phyloP scores from a whole-genome alignment of 2,797 vertebrate genomes.

The Xenentodon cancila region DNA sequence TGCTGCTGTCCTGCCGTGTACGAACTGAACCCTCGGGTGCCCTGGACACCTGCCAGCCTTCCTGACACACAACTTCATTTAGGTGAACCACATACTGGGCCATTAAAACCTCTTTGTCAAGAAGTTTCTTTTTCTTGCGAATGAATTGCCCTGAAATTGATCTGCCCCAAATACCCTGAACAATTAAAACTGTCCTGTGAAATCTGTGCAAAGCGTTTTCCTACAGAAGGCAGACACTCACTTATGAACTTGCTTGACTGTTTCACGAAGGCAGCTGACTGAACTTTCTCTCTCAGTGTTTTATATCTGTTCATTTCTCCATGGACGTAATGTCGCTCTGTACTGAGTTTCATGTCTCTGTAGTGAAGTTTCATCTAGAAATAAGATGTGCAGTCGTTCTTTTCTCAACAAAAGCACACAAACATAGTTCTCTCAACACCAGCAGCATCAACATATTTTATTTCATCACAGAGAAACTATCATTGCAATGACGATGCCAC shows the following conservation, averaged over 20 bases:
- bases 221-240: constrained; percentile 52
- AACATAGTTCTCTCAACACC: too few species aligned
- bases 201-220: constrained; percentile 17
- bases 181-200: constrained; percentile 48
- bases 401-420: too few species aligned
- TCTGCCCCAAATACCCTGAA: constrained; percentile 46
- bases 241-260: constrained; percentile 47
- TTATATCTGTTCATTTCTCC: background rate
- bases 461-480: too few species aligned
- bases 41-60: constrained; percentile 56
- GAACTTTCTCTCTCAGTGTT: constrained; percentile 1
- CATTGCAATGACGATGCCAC: too few species aligned
- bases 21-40: constrained; percentile 53
- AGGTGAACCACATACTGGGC: constrained; percentile 12
- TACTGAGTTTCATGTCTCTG: too few species aligned
- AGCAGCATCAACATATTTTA: too few species aligned
- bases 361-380: too few species aligned
- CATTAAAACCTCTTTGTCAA: constrained; percentile 37
- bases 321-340: too few species aligned
- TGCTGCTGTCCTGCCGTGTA: constrained; percentile 29
- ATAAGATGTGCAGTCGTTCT: too few species aligned
- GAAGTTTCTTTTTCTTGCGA: constrained; percentile 21
- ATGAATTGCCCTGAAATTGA: constrained; percentile 33
- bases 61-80: constrained; percentile 8
- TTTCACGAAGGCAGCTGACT: constrained; percentile 58